These are phyloP conservation scores for Aptenodytes patagonicus DNA, from an alignment of 2,113 vertebrate genomes.

Conservation along the genomic window DNA sequence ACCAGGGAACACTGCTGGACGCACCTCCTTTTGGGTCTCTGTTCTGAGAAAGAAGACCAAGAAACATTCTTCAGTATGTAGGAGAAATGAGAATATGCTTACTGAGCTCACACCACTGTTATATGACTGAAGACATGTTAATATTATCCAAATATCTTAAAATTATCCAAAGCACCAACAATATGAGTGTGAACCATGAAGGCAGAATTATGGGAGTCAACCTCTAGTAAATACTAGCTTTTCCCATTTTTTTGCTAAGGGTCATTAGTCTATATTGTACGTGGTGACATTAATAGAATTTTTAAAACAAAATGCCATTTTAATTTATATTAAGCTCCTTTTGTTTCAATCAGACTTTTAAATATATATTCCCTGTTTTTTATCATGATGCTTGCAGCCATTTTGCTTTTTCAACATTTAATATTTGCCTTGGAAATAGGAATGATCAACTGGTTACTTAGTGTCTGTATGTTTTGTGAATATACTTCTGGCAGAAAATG, in stretches of 20 bases:
- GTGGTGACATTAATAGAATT: neutral
- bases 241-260: neutral
- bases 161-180: neutral
- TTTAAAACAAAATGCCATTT: neutral
- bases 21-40: neutral
- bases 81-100: neutral
- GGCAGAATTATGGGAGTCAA: neutral
- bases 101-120: neutral
- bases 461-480: neutral
- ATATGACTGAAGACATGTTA: neutral
- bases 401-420: neutral
- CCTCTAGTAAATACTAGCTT: neutral
- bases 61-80: neutral
- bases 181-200: neutral
- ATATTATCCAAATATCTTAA: neutral
- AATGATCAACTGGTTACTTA: neutral
- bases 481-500: neutral
- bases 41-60: neutral
- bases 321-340: neutral
- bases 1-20: neutral
- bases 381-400: neutral
- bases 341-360: neutral
- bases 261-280: neutral
- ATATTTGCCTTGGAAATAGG: neutral
- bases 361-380: neutral